Base-by-base conservation (phyloP, 2,888 invertebrate species). In the Apamea crenata region DNA sequence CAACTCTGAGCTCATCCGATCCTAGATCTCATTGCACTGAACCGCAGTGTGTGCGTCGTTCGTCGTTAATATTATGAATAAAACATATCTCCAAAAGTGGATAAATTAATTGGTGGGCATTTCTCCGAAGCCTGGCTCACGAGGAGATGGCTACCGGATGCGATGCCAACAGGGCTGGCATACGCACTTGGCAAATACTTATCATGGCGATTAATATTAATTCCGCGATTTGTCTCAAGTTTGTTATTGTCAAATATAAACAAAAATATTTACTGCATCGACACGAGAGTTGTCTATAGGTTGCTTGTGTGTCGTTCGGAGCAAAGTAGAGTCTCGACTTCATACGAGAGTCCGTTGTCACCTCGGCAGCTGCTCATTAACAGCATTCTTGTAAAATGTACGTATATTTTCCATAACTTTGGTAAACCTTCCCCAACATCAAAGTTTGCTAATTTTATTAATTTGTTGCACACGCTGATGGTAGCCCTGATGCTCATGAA, bases 1-100 rank as follows among this genome's bases (percentile, higher is more conserved):
- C 12, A 63, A n/a, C 21, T 61, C 12, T 7, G 50, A 59, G n/a
- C 61, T 69, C 36, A 63, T 79, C 18, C 44, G 47, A 74, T 68
- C 47, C 53, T 82, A 83, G 84, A 80, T 77, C 68, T 61, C 40
- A 53, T 56, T 73, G 74, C 67, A 59, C 61, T 53, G 67, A 72
- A 29, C 74, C n/a, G n/a, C 74, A 53, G 70, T 71, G 80, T 87
- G 83, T 84, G 47, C 18, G 44, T 32, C 29, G 36, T 36, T 36
- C 36, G 77, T 82, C 77, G 77, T 82, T 83, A 75, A 80, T 84
- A 78, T 87, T 81, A 87, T 92, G 93, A 93, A 94, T 94, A 93
- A 95, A 91, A 90, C 93, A 94, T 93, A 88, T 85, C 88, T 89
- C 94, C 93, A 92, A 95, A 95, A 93, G 91, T 92, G 94, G 95